Evolutionary conservation across 1,140 invertebrate species (phyloP), one percentile per base, ranked within the genome.

Genomic region (Atta cephalotes): DNA sequence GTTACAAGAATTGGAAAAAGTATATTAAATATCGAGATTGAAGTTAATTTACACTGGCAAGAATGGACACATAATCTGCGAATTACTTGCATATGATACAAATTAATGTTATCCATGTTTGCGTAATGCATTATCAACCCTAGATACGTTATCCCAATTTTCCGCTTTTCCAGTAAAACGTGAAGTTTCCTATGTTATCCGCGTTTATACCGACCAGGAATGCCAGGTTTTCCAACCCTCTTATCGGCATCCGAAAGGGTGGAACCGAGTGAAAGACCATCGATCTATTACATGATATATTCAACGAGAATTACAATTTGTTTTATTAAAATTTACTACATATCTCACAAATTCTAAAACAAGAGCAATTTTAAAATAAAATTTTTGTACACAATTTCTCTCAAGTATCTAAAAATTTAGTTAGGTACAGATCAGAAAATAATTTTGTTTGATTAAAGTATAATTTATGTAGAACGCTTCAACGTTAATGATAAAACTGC

Each of bases 151-250:
- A 62, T 60, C 65, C 14, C 4, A 3, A 76, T 91, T 89, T 66
- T 77, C 58, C 45, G 25, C 21, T 90, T 88, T 91, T 86, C 77
- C 66, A 65, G 39, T 76, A 31, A 86, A 89, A 85, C 21, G 9
- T 49, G n/a, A 78, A 89, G 87, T 25, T 82, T 21, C 58, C 91
- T 93, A 82, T 85, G 28, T 92, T 93, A 91, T 45, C 91, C 49
- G 10, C 62, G 31, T 18, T 85, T 85, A 39, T 39, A 92, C 88
- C 92, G 91, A 91, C 91, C 45, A 90, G 85, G 87, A 74, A 66
- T 90, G 88, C 51, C 12, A 49, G 25, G 12, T 49, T 86, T 71
- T 25, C 4, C 49, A 71, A 87, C 86, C 81, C 81, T 53, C 51
- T 82, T 82, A 72, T 82, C 85, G 53, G 56, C 78, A 4, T 25